Base-by-base conservation (phyloP, 2,888 invertebrate genomes). In the Cheilosia pagana region DNA sequence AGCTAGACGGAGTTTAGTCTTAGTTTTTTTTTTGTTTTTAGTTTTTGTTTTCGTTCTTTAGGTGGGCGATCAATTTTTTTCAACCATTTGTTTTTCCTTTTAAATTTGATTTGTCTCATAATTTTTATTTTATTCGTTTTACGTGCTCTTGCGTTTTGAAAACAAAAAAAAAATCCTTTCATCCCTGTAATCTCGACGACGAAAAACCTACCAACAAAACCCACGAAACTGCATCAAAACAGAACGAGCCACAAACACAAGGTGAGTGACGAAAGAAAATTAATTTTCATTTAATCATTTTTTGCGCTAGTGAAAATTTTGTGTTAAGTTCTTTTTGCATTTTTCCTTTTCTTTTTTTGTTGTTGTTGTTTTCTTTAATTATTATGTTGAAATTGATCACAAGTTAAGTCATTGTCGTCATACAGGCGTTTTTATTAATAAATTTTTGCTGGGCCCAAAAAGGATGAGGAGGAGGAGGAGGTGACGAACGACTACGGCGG, bases 231-330 rank as follows among this genome's bases (percentile, higher is more conserved):
- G 78, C 57, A 81, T 48, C 81, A 75, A 85, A 85, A 85, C 85
- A 70, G 75, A 81, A 85, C 53, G 65, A 81, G 76, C 81, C 85
- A 76, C 85, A 70, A 81, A 71, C 59, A 81, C 52, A 71, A 85
- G 75, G 85, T 76, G 57, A 81, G 81, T 85, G 55, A 28, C 43
- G 23, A 60, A 52, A 25, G 19, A 57, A 53, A 39, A 45, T 65
- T 16, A 10, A 12, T 70, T 81, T 77, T 60, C 14, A 21, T 50
- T 53, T 67, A 25, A 12, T 12, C 41, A 41, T 59, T 53, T 74
- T 45, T n/a, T n/a, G n/a, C n/a, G 35, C 48, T 45, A 43, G 39
- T 70, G 41, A 55, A 55, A 50, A 60, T 72, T 35, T 50, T 25
- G 25, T 48, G n/a, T n/a, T n/a, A 50, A 55, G 10, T 25, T 60